Base-by-base conservation (phyloP, 1,140 invertebrate genomes). In the Potamilus streckersoni region DNA sequence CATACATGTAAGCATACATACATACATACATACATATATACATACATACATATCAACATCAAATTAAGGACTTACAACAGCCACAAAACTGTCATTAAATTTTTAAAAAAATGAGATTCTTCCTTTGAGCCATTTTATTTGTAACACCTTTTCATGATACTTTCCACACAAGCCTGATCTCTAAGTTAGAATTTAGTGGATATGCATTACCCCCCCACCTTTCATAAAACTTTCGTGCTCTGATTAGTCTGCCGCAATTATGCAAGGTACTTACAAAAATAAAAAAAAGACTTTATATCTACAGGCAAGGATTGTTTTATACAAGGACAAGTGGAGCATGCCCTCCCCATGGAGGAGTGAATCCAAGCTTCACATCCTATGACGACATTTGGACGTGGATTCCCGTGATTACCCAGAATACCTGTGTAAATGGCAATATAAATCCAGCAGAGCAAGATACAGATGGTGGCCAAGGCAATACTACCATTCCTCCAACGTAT, bases 371-470 rank as follows among this genome's bases (percentile, higher is more conserved):
- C 31, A 66, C 75, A 12, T 61, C n/a, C 16, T 77, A 77, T 55
- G 75, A 77, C 65, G 75, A 77, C 49, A 77, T 77, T 57, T 77
- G 75, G 75, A 77, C 75, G 6, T 77, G 75, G 75, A 77, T 77
- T 69, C 75, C 75, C 2, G 70, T 77, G 27, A 57, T 77, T 62
- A 49, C 38, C 38, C 38, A 49, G 38, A 49, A 49, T 49, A 49
- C 38, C 38, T 49, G 38, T 49, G 38, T 49, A 49, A 49, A 49
- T 49, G 38, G 38, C 38, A 49, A 49, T 49, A 49, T 0, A 49
- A 49, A 49, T 49, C 38, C 38, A 49, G 38, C 11, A 6, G 38
- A 49, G 38, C 38, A 11, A 49, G 38, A 49, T 8, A 0, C 38
- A 11, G 38, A 49, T 11, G 38, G 38, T 49, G 38, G 38, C 38